Evolutionary conservation across 2,888 invertebrate species (phyloP).

Genomic region (Andricus curvator): DNA sequence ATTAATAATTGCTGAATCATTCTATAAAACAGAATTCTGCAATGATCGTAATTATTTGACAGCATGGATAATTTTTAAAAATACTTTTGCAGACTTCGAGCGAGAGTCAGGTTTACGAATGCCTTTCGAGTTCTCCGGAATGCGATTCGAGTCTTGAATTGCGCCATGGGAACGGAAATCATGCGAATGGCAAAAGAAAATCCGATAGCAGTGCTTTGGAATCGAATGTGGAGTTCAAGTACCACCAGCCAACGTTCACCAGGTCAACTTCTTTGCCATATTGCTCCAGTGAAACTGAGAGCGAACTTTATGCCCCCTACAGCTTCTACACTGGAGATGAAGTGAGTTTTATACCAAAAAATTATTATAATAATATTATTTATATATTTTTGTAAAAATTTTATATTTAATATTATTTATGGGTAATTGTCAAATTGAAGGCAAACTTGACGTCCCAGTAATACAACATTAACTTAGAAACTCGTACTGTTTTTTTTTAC

Average conservation of each 20-base stretch:
- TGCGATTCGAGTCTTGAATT: constrained; percentile 82
- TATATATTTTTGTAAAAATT: too few relatives aligned
- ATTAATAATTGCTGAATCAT: neutral
- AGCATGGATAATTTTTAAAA: neutral
- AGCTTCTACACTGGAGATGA: constrained; percentile 86
- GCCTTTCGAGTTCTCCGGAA: constrained; percentile 85
- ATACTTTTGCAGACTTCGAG: constrained; percentile 79
- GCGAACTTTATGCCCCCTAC: constrained; percentile 90
- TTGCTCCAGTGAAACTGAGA: constrained; percentile 91
- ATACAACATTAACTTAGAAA: too few relatives aligned
- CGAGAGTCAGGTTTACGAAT: constrained; percentile 83
- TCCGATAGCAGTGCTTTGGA: constrained; percentile 80
- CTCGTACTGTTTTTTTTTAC: too few relatives aligned
- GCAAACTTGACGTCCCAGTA: too few relatives aligned
- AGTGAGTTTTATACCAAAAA: constrained; percentile 64
- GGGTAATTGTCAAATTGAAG: too few relatives aligned
- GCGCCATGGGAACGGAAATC: constrained; percentile 76
- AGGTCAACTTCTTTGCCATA: constrained; percentile 87
- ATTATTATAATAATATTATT: too few relatives aligned
- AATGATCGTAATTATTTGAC: neutral
- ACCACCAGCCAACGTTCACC: constrained; percentile 80
- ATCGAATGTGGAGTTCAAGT: constrained; percentile 82
- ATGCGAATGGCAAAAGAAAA: constrained; percentile 76
- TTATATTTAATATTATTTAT: too few relatives aligned
- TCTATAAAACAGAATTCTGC: neutral